These are phyloP conservation scores for Mya arenaria DNA, from an alignment of 1,140 invertebrate species.

Conservation along the genomic window DNA sequence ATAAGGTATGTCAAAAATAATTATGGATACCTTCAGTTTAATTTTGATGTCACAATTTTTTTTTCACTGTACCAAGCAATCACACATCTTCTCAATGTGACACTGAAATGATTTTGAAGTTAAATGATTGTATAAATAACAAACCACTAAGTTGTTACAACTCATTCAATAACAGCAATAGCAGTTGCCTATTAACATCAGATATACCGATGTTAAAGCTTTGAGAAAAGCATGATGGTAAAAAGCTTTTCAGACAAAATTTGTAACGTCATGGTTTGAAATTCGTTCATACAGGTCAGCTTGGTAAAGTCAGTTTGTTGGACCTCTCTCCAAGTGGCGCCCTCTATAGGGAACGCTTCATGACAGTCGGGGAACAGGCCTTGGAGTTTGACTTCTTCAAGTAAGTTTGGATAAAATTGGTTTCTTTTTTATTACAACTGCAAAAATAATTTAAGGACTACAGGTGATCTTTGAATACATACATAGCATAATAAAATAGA, in stretches of 20 bases:
- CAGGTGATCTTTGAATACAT: too few relatives aligned
- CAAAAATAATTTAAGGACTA: too few relatives aligned
- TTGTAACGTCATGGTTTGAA: neutral
- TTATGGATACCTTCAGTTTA: too few relatives aligned
- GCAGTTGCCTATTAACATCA: neutral
- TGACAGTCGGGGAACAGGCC: slow-evolving; percentile 91
- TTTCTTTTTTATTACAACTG: too few relatives aligned
- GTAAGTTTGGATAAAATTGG: slow-evolving; percentile 77
- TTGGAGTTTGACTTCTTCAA: slow-evolving; percentile 88
- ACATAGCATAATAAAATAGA: too few relatives aligned
- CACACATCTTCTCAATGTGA: too few relatives aligned
- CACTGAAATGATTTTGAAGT: too few relatives aligned
- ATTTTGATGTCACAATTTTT: too few relatives aligned
- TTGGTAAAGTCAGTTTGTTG: slow-evolving; percentile 90
- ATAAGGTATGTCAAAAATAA: too few relatives aligned
- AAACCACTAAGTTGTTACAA: neutral
- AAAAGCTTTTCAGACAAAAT: neutral
- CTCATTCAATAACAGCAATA: neutral
- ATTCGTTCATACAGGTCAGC: slow-evolving; percentile 80
- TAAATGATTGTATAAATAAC: too few relatives aligned
- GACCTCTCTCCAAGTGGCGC: slow-evolving; percentile 90
- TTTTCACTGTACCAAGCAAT: too few relatives aligned
- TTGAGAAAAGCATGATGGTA: neutral
- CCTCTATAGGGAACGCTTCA: slow-evolving; percentile 92
- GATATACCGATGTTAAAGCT: neutral